These are phyloP conservation scores for Acrocephalus kingi DNA, from an alignment of 2,113 vertebrate species.

Conservation along the genomic window DNA sequence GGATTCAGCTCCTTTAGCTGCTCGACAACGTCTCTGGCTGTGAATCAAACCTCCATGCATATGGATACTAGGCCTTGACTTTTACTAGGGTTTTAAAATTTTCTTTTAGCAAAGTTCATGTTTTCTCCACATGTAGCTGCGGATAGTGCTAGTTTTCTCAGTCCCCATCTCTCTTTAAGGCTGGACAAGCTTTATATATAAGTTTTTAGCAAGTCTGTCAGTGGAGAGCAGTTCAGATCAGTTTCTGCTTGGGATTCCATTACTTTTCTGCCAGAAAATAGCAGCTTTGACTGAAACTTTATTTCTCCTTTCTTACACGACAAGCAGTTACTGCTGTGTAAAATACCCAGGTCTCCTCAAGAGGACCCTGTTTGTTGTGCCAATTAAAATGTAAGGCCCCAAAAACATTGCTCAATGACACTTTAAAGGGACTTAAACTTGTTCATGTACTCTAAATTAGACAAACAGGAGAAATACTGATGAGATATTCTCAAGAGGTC, in stretches of 20 bases:
- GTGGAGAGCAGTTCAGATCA: neutral
- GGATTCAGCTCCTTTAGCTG: neutral
- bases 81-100: neutral
- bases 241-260: neutral
- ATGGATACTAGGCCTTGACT: neutral
- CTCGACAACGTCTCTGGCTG: accelerated
- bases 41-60: neutral
- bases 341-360: neutral
- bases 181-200: neutral
- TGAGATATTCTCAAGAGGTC: neutral
- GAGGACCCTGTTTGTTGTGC: accelerated
- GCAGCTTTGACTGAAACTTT: neutral
- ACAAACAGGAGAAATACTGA: neutral
- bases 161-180: neutral
- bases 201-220: neutral
- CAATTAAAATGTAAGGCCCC: neutral
- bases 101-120: neutral
- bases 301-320: neutral
- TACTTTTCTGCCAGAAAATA: neutral
- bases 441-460: neutral
- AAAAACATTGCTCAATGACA: accelerated
- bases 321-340: neutral
- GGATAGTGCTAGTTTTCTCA: neutral
- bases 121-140: neutral
- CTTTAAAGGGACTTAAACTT: neutral